These are phyloP conservation scores for Drosophila borborema DNA, from an alignment of 2,888 invertebrate genomes.

Conservation along the genomic window DNA sequence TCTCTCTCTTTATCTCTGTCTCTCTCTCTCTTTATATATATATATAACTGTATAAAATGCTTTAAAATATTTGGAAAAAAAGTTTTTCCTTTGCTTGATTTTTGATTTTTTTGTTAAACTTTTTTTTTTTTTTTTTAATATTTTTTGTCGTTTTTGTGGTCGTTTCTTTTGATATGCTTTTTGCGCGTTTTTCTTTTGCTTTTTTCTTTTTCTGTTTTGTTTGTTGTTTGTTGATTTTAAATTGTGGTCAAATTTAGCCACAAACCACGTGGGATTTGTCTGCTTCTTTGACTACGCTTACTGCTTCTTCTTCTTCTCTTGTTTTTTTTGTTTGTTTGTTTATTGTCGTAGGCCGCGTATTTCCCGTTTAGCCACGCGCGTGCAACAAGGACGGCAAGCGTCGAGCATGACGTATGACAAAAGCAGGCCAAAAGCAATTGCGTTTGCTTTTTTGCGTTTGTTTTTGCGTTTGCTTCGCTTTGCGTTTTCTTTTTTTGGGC, in stretches of 20 bases:
- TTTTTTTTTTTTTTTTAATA: constrained; percentile 4
- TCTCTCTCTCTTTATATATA: neutral
- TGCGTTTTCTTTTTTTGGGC: constrained; percentile 8
- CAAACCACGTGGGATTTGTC: constrained; percentile 32
- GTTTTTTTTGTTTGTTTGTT: constrained; percentile 23
- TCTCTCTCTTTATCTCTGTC: neutral
- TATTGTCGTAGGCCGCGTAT: constrained; percentile 63
- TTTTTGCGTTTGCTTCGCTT: constrained; percentile 10
- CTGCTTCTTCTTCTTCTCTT: constrained; percentile 1
- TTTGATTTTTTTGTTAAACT: constrained; percentile 22
- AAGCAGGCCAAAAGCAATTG: constrained; percentile 22
- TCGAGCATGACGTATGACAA: constrained; percentile 34
- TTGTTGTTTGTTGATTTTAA: constrained; percentile 23
- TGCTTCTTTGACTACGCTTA: constrained; percentile 6
- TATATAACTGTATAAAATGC: constrained; percentile 31
- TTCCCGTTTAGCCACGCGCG: constrained; percentile 42
- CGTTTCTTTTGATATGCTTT: constrained; percentile 47
- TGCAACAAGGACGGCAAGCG: constrained; percentile 28
- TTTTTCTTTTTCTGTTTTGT: neutral
- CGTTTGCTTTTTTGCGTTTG: constrained; percentile 14
- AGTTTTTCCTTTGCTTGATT: constrained; percentile 5
- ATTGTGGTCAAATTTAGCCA: constrained; percentile 28
- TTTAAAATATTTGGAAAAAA: constrained; percentile 24
- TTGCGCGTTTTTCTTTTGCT: constrained; percentile 21
- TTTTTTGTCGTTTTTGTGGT: constrained; percentile 34